Conservation (phyloP, 2,888 invertebrate genomes). For the Fragum sueziense region DNA sequence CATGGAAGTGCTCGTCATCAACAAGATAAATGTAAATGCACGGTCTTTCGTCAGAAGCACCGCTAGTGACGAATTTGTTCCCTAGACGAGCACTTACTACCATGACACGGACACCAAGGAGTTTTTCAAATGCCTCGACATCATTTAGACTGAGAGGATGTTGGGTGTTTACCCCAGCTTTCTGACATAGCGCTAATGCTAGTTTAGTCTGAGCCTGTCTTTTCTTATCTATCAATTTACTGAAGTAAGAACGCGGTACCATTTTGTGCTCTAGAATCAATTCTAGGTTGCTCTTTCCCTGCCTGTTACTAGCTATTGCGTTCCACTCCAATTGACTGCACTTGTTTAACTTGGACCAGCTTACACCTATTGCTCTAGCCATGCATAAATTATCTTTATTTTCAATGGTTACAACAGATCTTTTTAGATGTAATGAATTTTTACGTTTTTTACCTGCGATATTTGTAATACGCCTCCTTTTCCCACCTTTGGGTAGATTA, state of each 20-base stretch:
- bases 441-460: slow-evolving; percentile 14
- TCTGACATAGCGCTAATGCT: slow-evolving; percentile 23
- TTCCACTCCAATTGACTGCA: slow-evolving; percentile 32
- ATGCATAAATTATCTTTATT: slow-evolving; percentile 43
- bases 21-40: slow-evolving; percentile 45
- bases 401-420: slow-evolving; percentile 37
- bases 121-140: slow-evolving; percentile 25
- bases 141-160: slow-evolving; percentile 20
- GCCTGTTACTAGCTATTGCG: too few relatives aligned
- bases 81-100: slow-evolving; percentile 36
- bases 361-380: slow-evolving; percentile 33
- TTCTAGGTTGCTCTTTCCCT: slow-evolving; percentile 23
- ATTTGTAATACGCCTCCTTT: slow-evolving; percentile 27
- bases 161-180: slow-evolving; percentile 25
- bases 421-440: slow-evolving; percentile 19
- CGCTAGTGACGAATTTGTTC: slow-evolving; percentile 34
- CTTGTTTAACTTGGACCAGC: slow-evolving; percentile 34
- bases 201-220: slow-evolving; percentile 17
- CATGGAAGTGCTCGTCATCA: too few relatives aligned
- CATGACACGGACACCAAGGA: slow-evolving; percentile 36
- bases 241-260: too few relatives aligned
- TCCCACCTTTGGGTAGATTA: slow-evolving; percentile 46
- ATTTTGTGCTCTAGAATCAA: slow-evolving; percentile 25
- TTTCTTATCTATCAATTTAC: too few relatives aligned
- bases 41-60: slow-evolving; percentile 22